These are phyloP conservation scores for Drosophila anceps DNA, from an alignment of 2,888 invertebrate genomes.

Conservation along the genomic window DNA sequence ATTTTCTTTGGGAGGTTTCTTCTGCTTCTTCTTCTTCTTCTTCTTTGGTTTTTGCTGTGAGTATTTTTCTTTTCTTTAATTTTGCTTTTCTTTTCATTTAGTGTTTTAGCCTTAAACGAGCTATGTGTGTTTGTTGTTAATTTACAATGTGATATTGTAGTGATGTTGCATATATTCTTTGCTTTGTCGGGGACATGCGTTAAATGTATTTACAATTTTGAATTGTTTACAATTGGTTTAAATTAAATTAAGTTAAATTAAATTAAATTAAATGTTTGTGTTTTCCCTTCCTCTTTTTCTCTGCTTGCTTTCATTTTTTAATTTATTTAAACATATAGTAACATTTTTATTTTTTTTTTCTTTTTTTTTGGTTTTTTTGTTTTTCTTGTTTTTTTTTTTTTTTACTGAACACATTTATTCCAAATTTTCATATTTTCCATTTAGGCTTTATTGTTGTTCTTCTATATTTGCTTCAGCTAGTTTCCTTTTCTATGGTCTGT, in stretches of 20 bases:
- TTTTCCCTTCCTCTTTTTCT: conserved; percentile 14
- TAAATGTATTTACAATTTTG: conserved; percentile 53
- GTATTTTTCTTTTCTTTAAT: conserved; percentile 2
- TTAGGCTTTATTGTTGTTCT: conserved; percentile 42
- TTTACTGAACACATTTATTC: conserved; percentile 76
- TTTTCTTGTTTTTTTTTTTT: conserved; percentile 5
- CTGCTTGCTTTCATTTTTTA: conserved; percentile 17
- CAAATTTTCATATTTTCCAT: conserved; percentile 51
- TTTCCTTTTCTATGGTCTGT: conserved; percentile 32
- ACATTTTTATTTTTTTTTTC: conserved; percentile 48
- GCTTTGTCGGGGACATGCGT: conserved; percentile 21
- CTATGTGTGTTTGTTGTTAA: conserved; percentile 43
- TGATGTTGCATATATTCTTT: conserved; percentile 27
- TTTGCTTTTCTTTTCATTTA: background rate
- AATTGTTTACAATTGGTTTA: conserved; percentile 60
- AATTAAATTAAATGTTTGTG: conserved; percentile 69
- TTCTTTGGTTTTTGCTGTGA: conserved; percentile 35
- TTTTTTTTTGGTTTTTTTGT: conserved; percentile 30
- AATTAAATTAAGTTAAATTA: conserved; percentile 73
- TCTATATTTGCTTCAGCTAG: conserved; percentile 31
- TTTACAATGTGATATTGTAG: conserved; percentile 64
- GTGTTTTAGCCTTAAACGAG: conserved; percentile 33
- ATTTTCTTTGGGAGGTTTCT: conserved; percentile 29
- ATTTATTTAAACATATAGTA: conserved; percentile 76
- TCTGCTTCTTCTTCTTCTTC: conserved; percentile 21